phyloP scores from a whole-genome alignment of 2,888 invertebrate genomes.

The Chaitophorus viminalis region DNA sequence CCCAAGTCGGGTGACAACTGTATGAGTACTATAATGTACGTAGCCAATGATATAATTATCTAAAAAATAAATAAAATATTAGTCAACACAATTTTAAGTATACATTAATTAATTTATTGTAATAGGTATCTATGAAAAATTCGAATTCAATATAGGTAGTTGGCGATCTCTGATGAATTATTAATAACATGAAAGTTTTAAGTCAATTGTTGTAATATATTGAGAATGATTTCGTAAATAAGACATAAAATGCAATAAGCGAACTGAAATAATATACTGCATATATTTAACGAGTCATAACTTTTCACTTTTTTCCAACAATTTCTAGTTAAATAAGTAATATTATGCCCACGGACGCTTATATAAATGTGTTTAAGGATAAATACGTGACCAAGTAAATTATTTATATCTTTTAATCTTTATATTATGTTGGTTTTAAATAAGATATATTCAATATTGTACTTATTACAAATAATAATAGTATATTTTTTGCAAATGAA shows the following conservation, averaged over 20 bases:
- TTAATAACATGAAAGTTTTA: slow-evolving; percentile 6
- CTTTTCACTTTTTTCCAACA: neutral
- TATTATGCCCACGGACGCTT: neutral
- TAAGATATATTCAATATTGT: too few species aligned
- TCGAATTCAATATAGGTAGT: neutral
- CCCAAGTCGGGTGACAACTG: slow-evolving; percentile 53
- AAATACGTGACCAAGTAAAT: too few species aligned
- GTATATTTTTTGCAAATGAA: too few species aligned
- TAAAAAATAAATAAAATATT: slow-evolving; percentile 11
- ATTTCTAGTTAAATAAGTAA: neutral
- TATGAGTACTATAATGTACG: slow-evolving; percentile 53
- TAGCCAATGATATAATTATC: slow-evolving; percentile 58
- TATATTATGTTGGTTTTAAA: too few species aligned
- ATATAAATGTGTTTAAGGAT: too few species aligned
- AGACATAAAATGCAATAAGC: too few species aligned
- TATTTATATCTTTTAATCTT: too few species aligned
- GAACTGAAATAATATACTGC: neutral
- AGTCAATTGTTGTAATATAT: neutral
- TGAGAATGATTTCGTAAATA: neutral
- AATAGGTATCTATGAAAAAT: neutral
- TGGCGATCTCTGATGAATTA: neutral
- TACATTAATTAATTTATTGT: neutral
- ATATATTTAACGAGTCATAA: neutral
- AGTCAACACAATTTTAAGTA: neutral
- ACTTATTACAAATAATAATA: too few species aligned